phyloP scores from a whole-genome alignment of 2,113 vertebrate genomes.

The Porphyrio hochstetteri region DNA sequence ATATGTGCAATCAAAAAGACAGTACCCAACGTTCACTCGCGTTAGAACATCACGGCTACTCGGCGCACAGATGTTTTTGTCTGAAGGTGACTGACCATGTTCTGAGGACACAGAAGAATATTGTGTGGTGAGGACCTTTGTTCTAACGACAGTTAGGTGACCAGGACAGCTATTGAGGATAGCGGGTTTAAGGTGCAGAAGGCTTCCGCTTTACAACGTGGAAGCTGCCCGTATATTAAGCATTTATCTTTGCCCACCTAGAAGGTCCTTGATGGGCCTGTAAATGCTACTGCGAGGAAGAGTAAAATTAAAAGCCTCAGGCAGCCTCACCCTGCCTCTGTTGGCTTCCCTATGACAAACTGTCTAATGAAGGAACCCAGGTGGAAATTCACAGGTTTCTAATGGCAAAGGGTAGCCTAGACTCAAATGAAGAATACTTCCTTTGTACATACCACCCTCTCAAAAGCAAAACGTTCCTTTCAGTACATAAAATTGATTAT shows the following conservation, averaged over 20 bases:
- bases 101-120: background rate
- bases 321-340: conserved; percentile 50
- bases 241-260: conserved; percentile 64
- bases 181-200: conserved; percentile 1
- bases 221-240: conserved; percentile 10
- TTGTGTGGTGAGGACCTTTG: background rate
- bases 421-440: conserved; percentile 1
- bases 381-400: conserved; percentile 25
- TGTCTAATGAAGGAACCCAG: conserved; percentile 22
- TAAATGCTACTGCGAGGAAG: conserved; percentile 49
- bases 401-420: background rate
- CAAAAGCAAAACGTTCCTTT: background rate
- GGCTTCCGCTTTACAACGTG: conserved; percentile 8
- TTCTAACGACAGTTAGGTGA: background rate
- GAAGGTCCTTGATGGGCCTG: conserved; percentile 10
- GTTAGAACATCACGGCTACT: conserved; percentile 17
- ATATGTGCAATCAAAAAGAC: conserved; percentile 19
- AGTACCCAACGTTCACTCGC: background rate
- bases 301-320: conserved; percentile 45
- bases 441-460: background rate
- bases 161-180: conserved; percentile 31
- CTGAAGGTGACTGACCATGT: background rate
- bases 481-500: background rate
- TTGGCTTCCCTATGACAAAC: conserved; percentile 30
- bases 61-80: background rate